Evolutionary conservation across 2,888 invertebrate species (phyloP), one percentile per base, ranked within the genome.

Genomic region (Diarsia brunnea): DNA sequence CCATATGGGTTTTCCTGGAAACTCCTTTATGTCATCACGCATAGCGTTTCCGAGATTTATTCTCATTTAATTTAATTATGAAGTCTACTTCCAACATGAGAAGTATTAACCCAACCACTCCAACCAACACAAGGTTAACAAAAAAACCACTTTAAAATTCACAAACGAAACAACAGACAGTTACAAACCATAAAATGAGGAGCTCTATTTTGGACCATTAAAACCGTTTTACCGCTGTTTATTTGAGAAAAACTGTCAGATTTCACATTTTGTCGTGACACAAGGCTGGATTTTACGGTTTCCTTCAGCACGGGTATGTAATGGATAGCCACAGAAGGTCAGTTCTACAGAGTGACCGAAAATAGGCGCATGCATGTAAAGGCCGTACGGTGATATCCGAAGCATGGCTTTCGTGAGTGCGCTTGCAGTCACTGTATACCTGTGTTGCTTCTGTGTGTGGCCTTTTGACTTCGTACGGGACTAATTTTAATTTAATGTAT

Each of bases 201-300:
- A 78, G 27, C 24, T 55, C 80, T 67, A 73, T 60, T 74, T 70
- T 61, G 49, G 45, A 47, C 69, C 61, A 70, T 71, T 73, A 76
- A 84, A 87, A 78, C 4, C 73, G 53, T 69, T 78, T 73, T 27
- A 75, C 45, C 53, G 49, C 61, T 69, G 72, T 80, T 80, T 85
- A 72, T 85, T 87, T 85, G 60, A 73, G 70, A 81, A 84, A 80
- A 83, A 77, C 83, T 83, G 83, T 85, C 81, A 81, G 87, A 85
- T 88, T 86, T 85, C 74, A 81, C 81, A 84, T 87, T 87, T 84
- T 82, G 79, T 80, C 71, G 73, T 78, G 77, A 85, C 85, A 81
- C 79, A 81, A 83, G 80, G 68, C 73, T 81, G 83, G 87, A 82
- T 87, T 87, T 88, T 87, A 88, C 80, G 79, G 88, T 88, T 80